Evolutionary conservation across 2,113 vertebrate genomes (phyloP), one percentile per base, ranked within the genome.

Genomic region (Caloenas nicobarica): DNA sequence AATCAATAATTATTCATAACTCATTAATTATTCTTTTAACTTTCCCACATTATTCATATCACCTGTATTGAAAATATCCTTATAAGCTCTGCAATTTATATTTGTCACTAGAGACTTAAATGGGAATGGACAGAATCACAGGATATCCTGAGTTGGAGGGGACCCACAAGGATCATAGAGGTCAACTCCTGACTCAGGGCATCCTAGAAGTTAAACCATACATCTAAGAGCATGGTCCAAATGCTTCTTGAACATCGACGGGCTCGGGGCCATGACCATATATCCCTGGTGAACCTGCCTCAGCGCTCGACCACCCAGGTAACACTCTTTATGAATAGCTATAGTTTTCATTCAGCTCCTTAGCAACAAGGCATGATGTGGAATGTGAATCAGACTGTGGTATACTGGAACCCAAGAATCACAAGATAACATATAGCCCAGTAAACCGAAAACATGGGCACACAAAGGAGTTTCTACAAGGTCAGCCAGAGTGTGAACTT

Each of bases 211-310:
- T 58, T 80, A 66, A 86, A 83, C 26, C 10, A 21, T 33, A 13
- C 10, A 57, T 51, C 33, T 60, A 53, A 80, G 9, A 80, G 29
- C 34, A 76, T 16, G 18, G 22, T 53, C 16, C 40, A 89, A 80
- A 83, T 8, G 18, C 44, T 86, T 56, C 56, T 70, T 61, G 22
- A 82, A n/a, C 40, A 81, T 0, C 36, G 31, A 42, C 25, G 79
- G 40, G 26, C 50, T 62, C 1, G 0, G 13, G 40, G 56, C 17
- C 4, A 1, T 2, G 7, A 83, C 18, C 16, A n/a, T 33, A n/a
- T 33, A 51, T 61, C 22, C 61, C 40, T 66, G 13, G 24, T n/a
- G 7, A 64, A 33, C 24, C 11, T 54, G 24, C n/a, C 29, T 79
- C 40, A 21, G 40, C 57, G 40, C 46, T 36, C 57, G 29, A 83